Conservation (phyloP, 2,797 vertebrate species). For the Cirrhinus mrigala region DNA sequence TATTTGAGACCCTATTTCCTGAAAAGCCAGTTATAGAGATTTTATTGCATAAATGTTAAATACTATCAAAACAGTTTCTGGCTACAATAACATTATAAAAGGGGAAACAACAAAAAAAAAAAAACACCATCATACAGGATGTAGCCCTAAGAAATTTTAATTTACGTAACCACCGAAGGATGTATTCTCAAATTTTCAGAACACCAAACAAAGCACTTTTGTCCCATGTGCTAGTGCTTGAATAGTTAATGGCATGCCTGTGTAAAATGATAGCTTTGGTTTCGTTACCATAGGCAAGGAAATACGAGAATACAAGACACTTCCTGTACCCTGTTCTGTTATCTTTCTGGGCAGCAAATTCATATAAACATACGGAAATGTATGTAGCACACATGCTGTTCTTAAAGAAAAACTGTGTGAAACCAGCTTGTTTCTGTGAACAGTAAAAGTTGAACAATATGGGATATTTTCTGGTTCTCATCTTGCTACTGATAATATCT, state of each 20-base stretch:
- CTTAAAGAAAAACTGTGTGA: neutral
- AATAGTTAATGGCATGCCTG: slow-evolving; percentile 48
- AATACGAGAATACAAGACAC: slow-evolving; percentile 52
- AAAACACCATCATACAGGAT: neutral
- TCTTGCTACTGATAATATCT: neutral
- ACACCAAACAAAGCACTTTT: slow-evolving; percentile 45
- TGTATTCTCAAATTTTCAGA: slow-evolving; percentile 11
- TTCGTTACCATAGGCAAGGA: slow-evolving; percentile 46
- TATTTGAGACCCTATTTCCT: neutral
- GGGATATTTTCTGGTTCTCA: neutral
- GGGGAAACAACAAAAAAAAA: neutral
- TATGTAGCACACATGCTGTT: slow-evolving; percentile 19
- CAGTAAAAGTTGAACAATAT: neutral
- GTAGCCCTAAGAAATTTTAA: neutral
- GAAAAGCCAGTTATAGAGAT: neutral
- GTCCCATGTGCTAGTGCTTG: slow-evolving; percentile 9
- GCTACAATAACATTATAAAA: neutral
- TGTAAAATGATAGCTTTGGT: slow-evolving; percentile 53
- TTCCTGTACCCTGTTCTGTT: slow-evolving; percentile 43
- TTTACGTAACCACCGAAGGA: neutral
- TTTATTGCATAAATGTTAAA: neutral
- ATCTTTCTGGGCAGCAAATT: neutral
- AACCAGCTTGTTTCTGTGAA: slow-evolving; percentile 4
- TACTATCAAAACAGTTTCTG: neutral
- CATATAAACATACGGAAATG: slow-evolving; percentile 22